These are phyloP conservation scores for Okamejei kenojei DNA, from an alignment of 2,797 vertebrate species.

Conservation along the genomic window DNA sequence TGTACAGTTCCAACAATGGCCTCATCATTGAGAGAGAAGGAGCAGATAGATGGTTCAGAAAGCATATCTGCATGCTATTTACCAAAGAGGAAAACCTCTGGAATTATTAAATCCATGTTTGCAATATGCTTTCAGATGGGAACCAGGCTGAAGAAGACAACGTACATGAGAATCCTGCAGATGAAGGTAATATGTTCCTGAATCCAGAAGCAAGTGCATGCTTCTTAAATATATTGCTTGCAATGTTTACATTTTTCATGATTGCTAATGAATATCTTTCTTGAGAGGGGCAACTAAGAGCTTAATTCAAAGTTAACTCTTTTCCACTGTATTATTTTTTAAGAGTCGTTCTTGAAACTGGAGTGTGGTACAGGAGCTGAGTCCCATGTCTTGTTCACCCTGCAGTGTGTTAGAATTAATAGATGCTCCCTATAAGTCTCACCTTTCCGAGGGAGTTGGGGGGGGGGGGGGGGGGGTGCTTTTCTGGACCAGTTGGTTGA, in stretches of 20 bases:
- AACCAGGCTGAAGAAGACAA: not conserved
- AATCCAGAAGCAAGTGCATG: not conserved
- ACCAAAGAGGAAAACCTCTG: not conserved
- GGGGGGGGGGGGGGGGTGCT: too few relatives aligned
- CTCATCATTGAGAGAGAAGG: not conserved
- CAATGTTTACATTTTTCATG: not conserved
- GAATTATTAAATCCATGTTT: not conserved
- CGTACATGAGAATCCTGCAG: not conserved
- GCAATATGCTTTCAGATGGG: not conserved
- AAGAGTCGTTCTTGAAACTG: too few relatives aligned
- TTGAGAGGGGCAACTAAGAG: not conserved
- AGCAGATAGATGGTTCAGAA: not conserved
- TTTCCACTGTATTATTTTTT: too few relatives aligned
- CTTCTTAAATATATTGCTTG: not conserved
- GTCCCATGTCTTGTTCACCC: too few relatives aligned
- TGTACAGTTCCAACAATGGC: too few relatives aligned
- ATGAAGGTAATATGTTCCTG: slow-evolving; percentile 17
- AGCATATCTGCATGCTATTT: not conserved
- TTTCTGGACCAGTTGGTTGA: too few relatives aligned
- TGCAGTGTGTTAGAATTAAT: too few relatives aligned
- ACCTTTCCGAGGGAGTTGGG: too few relatives aligned
- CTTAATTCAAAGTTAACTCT: too few relatives aligned
- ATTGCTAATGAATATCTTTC: not conserved
- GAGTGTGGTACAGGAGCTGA: too few relatives aligned
- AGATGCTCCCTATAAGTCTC: too few relatives aligned